Percentiles rank a stretch among this genome's conserved stretches.
These are phyloP conservation scores for Asarcornis scutulata DNA, from an alignment of 2,113 vertebrate species.

Conservation along the genomic window DNA sequence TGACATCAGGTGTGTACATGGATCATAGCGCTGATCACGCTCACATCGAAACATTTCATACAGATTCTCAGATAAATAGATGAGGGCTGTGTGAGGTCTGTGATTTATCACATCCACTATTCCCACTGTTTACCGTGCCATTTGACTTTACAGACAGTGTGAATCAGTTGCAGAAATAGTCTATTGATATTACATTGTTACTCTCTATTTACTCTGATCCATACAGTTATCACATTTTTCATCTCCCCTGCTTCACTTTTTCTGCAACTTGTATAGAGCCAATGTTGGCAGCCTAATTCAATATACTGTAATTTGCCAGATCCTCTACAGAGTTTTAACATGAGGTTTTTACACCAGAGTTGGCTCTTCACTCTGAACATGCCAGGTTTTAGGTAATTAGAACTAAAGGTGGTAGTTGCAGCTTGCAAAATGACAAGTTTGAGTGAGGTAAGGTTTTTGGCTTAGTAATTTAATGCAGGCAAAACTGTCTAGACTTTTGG, in stretches of 20 bases:
- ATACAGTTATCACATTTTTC: neutral
- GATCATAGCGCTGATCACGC: accelerated
- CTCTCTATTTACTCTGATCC: neutral
- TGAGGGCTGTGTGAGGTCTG: neutral
- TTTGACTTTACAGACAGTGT: neutral
- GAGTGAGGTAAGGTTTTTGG: neutral
- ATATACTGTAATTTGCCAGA: neutral
- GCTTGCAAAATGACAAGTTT: neutral
- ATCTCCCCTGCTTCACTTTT: neutral
- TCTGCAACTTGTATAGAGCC: neutral
- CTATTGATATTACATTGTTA: neutral
- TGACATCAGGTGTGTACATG: accelerated
- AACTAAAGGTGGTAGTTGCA: neutral
- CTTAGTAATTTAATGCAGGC: neutral
- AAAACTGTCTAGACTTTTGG: neutral
- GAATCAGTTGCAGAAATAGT: too few species aligned
- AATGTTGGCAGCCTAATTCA: neutral
- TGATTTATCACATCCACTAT: neutral
- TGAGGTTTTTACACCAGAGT: accelerated
- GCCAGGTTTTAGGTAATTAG: neutral
- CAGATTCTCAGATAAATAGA: neutral
- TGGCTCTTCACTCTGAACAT: neutral
- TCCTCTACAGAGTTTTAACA: neutral
- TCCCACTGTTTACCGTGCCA: neutral
- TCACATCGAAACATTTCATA: neutral